Conservation (phyloP, 2,888 invertebrate genomes). For the Zele albiditarsus region DNA sequence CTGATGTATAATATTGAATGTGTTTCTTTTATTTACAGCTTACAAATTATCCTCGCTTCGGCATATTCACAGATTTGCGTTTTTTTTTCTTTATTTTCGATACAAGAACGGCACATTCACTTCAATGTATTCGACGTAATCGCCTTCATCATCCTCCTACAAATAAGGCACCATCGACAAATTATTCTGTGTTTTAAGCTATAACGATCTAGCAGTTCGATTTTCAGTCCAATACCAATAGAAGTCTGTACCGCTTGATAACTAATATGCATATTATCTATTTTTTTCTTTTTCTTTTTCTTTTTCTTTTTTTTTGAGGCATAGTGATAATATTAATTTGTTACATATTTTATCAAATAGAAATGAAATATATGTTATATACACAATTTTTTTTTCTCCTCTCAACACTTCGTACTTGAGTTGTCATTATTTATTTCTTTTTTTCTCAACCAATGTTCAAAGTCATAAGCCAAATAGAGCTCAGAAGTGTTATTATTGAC, state of each 20-base stretch:
- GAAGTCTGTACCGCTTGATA: constrained; percentile 59
- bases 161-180: constrained; percentile 73
- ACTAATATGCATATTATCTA: constrained; percentile 54
- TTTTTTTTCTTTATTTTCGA: constrained; percentile 13
- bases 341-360: constrained; percentile 33
- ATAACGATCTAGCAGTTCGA: constrained; percentile 62
- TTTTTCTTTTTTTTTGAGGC: constrained; percentile 59
- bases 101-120: constrained; percentile 60
- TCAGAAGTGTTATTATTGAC: background rate
- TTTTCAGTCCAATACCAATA: constrained; percentile 56
- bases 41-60: constrained; percentile 64
- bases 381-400: background rate
- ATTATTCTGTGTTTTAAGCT: constrained; percentile 66
- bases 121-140: constrained; percentile 61
- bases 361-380: constrained; percentile 11
- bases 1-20: background rate
- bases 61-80: constrained; percentile 54
- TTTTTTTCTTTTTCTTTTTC: constrained; percentile 53
- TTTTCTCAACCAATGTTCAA: background rate
- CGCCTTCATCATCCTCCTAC: constrained; percentile 59
- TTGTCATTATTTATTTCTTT: background rate
- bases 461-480: background rate
- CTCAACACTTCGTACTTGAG: background rate
- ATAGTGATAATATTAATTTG: constrained; percentile 51
- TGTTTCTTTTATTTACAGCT: constrained; percentile 63